Base-by-base conservation (phyloP, 2,113 vertebrate species). In the Phylloscopus whistleri region DNA sequence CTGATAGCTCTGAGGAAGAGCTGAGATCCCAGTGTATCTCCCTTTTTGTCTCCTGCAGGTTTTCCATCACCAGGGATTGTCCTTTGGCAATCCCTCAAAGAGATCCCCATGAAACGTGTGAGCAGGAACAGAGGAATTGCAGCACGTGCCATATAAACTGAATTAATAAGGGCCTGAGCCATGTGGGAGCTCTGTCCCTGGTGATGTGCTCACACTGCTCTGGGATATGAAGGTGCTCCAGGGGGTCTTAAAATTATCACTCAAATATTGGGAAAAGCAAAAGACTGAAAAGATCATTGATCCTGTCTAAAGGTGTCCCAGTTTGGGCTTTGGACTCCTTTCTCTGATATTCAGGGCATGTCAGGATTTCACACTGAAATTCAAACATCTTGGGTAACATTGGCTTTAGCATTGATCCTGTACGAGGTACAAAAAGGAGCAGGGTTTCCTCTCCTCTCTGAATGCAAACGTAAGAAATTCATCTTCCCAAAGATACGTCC, bases 81-180 rank as follows among this genome's bases (percentile, higher is more conserved):
- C 56, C 44, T 67, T 11, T 23, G 39, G 3, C 2, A 7, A 33
- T 23, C 5, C 64, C 18, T 55, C 31, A 15, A n/a, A 59, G 74
- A 55, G 60, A 63, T 72, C 1, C 27, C 48, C 48, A 49, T n/a
- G 84, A 56, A 92, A 52, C 0, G 0, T 6, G 49, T 0, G 2
- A 89, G 67, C 11, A 51, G 67, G 41, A 59, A 2, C 16, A 66
- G 73, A 51, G 77, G 46, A 56, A 62, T 52, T 33, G 31, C 17
- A 37, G 44, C 6, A 6, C 15, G 0, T 1, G 4, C 2, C 1
- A 0, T 3, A 9, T 5, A 56, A 84, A 58, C 11, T 26, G n/a
- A 75, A 72, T 9, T 37, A 43, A 24, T 28, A 39, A 41, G 0
- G 2, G 19, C 46, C 23, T 56, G 49, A 28, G 16, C 41, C 56